A percentile compares a stretch with the other conserved stretches of the same genome.
These are phyloP conservation scores for Balanococcus diminutus DNA, from an alignment of 2,888 invertebrate genomes.

Conservation along the genomic window DNA sequence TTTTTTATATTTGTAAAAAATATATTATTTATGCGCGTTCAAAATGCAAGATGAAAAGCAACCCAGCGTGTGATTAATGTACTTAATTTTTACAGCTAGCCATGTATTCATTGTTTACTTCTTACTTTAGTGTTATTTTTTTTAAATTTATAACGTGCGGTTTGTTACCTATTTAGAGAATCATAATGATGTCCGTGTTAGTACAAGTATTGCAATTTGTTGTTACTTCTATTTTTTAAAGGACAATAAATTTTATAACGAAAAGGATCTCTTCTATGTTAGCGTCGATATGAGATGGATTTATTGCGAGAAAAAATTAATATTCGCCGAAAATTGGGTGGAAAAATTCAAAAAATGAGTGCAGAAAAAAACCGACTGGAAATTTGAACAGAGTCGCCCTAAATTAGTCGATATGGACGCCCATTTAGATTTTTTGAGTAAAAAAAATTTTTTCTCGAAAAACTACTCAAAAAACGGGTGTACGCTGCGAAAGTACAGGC, in stretches of 20 bases:
- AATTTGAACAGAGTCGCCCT: no score
- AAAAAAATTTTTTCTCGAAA: no score
- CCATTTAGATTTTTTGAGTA: no score
- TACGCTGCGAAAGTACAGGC: no score
- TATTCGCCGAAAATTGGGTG: no score
- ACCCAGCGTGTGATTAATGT: not conserved
- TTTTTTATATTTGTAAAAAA: not conserved
- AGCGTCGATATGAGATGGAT: no score
- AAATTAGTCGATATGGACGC: no score
- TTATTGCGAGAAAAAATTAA: no score
- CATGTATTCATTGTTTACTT: not conserved
- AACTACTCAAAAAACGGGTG: no score
- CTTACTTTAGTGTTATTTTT: not conserved
- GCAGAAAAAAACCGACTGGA: no score
- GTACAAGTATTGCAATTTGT: conserved; percentile 13
- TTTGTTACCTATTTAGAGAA: conserved; percentile 7
- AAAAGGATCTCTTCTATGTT: no score
- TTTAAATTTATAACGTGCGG: not conserved
- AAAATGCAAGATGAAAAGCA: not conserved
- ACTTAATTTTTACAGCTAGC: conserved; percentile 7
- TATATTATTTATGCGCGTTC: not conserved
- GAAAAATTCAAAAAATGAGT: no score
- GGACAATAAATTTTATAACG: not conserved
- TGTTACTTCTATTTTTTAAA: conserved; percentile 4
- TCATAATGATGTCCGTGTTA: not conserved